Percentiles rank a stretch among this genome's conserved stretches.
Conservation (phyloP, 1,140 invertebrate species). For the Sipha flava region DNA sequence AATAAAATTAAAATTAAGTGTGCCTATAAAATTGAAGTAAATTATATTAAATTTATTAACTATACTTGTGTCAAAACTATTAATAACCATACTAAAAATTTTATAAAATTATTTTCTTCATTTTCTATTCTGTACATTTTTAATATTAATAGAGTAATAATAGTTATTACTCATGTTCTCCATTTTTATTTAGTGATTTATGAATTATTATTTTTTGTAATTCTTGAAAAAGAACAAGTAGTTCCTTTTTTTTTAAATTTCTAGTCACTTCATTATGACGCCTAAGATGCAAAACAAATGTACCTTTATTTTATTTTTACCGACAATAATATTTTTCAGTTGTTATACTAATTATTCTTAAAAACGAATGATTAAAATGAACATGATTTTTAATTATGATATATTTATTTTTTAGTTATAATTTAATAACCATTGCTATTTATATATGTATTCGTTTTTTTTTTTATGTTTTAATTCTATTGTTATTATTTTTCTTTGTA, state of each 20-base stretch:
- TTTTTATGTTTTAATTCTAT: not conserved
- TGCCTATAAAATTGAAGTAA: not conserved
- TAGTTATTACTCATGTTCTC: not conserved
- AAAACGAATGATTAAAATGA: not conserved
- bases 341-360: not conserved
- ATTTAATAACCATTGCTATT: not conserved
- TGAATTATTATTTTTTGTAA: not conserved
- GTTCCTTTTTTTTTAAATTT: conserved; percentile 1
- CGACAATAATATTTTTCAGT: not conserved
- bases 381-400: not conserved
- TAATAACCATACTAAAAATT: not conserved
- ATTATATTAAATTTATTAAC: not conserved
- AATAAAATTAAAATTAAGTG: not conserved
- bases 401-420: not conserved
- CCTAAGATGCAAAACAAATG: conserved; percentile 4
- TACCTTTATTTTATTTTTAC: not conserved
- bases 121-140: not conserved
- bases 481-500: not conserved
- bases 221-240: not conserved
- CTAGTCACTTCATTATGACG: conserved; percentile 19
- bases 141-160: not conserved
- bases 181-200: conserved; percentile 1
- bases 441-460: not conserved
- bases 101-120: not conserved
- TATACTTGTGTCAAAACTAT: not conserved